phyloP scores from a whole-genome alignment of 2,113 vertebrate genomes.

The Oryzias celebensis region DNA sequence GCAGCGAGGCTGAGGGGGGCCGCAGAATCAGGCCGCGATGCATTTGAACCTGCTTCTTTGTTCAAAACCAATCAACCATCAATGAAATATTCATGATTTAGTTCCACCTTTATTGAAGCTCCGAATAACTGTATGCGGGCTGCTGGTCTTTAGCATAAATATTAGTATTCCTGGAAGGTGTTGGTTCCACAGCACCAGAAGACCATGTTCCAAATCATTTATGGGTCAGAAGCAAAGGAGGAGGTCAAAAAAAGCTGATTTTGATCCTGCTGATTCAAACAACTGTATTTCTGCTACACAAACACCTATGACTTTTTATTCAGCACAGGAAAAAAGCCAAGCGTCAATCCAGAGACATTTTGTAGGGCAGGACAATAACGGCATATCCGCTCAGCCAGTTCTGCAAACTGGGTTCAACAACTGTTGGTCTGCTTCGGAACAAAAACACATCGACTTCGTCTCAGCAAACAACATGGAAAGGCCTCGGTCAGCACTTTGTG shows the following conservation, averaged over 20 bases:
- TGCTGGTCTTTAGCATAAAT: neutral
- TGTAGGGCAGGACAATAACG: too few species aligned
- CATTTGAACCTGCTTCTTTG: conserved; percentile 3
- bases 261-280: too few species aligned
- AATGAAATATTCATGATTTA: conserved; percentile 14
- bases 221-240: too few species aligned
- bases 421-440: conserved; percentile 38
- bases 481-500: conserved; percentile 28
- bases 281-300: too few species aligned
- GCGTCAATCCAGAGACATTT: too few species aligned
- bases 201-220: too few species aligned
- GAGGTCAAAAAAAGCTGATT: too few species aligned
- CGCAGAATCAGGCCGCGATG: conserved; percentile 18
- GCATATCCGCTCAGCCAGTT: conserved; percentile 4
- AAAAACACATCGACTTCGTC: conserved; percentile 31
- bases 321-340: too few species aligned
- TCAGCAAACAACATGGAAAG: conserved; percentile 19
- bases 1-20: neutral
- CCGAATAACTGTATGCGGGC: neutral
- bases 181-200: too few species aligned
- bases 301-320: too few species aligned
- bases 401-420: conserved; percentile 50
- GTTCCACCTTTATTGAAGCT: conserved; percentile 11
- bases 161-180: neutral
- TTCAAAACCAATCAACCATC: conserved; percentile 29